These are phyloP conservation scores for Hydroisotoma schaefferi DNA, from an alignment of 2,888 invertebrate species.

Conservation along the genomic window DNA sequence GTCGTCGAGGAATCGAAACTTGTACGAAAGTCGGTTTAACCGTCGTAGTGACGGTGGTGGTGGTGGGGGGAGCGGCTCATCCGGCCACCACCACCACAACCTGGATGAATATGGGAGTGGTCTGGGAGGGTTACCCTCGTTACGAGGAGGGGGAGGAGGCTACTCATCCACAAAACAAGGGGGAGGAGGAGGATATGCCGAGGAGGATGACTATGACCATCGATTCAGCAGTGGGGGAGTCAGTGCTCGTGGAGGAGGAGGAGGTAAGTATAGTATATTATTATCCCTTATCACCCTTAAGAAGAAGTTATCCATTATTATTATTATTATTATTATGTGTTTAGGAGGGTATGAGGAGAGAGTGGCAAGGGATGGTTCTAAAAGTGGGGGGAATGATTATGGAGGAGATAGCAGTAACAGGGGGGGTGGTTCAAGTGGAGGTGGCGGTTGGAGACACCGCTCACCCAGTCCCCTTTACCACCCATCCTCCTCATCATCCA, in stretches of 20 bases:
- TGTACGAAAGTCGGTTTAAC: neutral
- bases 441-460: constrained; percentile 11
- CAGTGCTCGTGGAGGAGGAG: neutral
- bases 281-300: neutral
- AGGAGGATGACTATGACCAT: neutral
- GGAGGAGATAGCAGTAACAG: too few relatives aligned
- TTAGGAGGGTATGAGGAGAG: constrained; percentile 2
- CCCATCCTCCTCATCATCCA: neutral
- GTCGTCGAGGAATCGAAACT: too few relatives aligned
- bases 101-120: neutral
- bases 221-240: neutral
- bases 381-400: too few relatives aligned
- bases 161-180: too few relatives aligned
- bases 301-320: too few relatives aligned
- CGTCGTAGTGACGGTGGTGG: neutral
- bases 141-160: too few relatives aligned
- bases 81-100: neutral
- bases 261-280: too few relatives aligned
- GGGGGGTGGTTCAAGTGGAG: neutral
- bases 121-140: neutral
- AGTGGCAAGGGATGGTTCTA: constrained; percentile 3
- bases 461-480: constrained; percentile 4
- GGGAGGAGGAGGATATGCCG: neutral
- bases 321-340: too few relatives aligned
- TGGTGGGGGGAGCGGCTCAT: neutral